These are phyloP conservation scores for Phenganax subtilis DNA, from an alignment of 92 coral and sea anemone genomes.

Conservation along the genomic window DNA sequence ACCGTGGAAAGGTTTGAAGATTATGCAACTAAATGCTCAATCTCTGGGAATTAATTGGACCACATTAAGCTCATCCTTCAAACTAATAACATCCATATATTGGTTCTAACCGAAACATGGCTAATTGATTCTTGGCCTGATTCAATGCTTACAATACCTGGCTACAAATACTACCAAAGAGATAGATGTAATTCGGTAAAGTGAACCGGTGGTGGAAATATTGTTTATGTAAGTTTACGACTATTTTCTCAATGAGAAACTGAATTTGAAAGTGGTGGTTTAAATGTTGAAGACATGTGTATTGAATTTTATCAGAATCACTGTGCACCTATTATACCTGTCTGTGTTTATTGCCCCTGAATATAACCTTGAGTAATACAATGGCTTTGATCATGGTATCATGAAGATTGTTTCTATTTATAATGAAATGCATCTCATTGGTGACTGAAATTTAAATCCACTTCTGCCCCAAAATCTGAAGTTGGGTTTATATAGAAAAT, in stretches of 20 bases:
- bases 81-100: slow-evolving; percentile 24
- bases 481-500: neutral
- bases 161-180: slow-evolving; percentile 39
- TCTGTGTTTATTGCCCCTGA: slow-evolving; percentile 18
- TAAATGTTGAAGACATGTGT: neutral
- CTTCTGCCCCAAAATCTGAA: neutral
- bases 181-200: slow-evolving; percentile 19
- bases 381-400: neutral
- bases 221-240: neutral
- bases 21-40: slow-evolving; percentile 17
- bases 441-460: neutral
- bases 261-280: neutral
- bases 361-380: neutral
- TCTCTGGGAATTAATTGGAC: slow-evolving; percentile 31
- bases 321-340: neutral
- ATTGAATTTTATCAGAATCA: neutral
- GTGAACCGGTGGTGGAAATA: neutral
- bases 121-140: slow-evolving; percentile 41
- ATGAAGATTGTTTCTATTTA: neutral
- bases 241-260: neutral
- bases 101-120: slow-evolving; percentile 41
- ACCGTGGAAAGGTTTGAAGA: slow-evolving; percentile 38
- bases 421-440: neutral
- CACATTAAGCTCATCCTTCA: slow-evolving; percentile 29
- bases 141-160: slow-evolving; percentile 36